phyloP scores from a whole-genome alignment of 2,113 vertebrate genomes.

The Tetrao urogallus region DNA sequence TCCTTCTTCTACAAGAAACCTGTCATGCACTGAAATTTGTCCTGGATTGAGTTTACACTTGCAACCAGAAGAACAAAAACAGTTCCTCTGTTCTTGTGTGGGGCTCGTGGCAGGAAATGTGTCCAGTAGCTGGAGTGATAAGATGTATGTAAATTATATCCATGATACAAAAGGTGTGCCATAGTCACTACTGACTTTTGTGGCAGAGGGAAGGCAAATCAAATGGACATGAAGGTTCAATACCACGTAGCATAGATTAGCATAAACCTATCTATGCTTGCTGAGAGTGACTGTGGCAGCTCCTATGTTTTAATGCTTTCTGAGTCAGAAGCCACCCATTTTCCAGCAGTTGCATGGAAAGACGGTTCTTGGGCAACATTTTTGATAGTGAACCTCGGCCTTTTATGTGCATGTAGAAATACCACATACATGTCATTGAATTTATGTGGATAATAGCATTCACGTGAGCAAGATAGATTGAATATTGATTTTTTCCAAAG shows the following conservation, averaged over 20 bases:
- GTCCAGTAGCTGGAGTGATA: fast-evolving
- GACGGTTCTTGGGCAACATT: not conserved
- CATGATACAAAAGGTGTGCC: not conserved
- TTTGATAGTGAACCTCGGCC: not conserved
- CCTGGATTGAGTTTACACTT: not conserved
- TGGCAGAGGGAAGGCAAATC: not conserved
- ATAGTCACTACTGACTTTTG: not conserved
- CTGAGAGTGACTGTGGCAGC: not conserved
- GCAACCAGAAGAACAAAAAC: not conserved
- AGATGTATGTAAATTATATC: not conserved
- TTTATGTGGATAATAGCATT: not conserved
- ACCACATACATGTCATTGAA: not conserved
- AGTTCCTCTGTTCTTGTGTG: not conserved
- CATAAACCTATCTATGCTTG: not conserved
- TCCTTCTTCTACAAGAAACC: conserved; percentile 38
- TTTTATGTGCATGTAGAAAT: not conserved
- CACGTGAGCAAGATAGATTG: not conserved
- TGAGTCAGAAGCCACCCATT: not conserved
- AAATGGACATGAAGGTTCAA: not conserved
- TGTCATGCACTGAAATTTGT: not conserved
- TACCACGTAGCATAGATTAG: not conserved
- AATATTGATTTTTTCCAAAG: not conserved
- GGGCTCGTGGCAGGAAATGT: not conserved
- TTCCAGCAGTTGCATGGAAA: not conserved
- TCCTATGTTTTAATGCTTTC: not conserved